Base-by-base conservation (phyloP, 2,797 vertebrate species). In the Premnoplex brunnescens region DNA sequence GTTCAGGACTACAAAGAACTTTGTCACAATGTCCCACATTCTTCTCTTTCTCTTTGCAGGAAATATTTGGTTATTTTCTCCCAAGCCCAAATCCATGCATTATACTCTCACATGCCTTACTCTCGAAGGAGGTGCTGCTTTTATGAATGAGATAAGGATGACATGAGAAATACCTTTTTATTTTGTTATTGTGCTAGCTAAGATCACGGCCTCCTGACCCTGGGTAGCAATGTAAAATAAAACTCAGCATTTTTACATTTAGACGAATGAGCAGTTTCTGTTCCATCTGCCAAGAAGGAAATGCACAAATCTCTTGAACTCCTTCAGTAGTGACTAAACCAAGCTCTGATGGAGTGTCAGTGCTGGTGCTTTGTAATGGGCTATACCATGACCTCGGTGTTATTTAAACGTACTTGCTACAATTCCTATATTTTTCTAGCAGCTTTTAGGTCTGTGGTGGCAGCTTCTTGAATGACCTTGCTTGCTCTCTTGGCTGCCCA, bases 381-480 rank as follows among this genome's bases (percentile, higher is more conserved):
- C n/a, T 18, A 19, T 15, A 17, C 30, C 3, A 2, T 51, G 69
- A 72, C 44, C 68, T 78, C 59, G 15, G 30, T 81, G 41, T 71
- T 93, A 69, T 72, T 96, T 87, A 86, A 91, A 93, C 28, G 67
- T 30, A 32, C 39, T 91, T 88, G 39, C 75, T 88, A 32, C 43
- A 16, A 26, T 54, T 93, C 55, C 23, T 76, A 0, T 48, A 34
- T 79, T 90, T 91, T 90, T 18, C 58, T 56, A 91, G 62, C 52
- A 73, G 66, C 36, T 54, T 83, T 94, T 44, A 39, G 88, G 52
- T 72, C 86, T 84, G 49, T 36, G 28, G 39, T 62, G 87, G 75
- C 69, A 68, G 80, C 78, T 96, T 78, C 90, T 69, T 24, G 74
- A 85, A 69, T 0, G 80, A 95, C 96, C 96, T 96, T 92, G 90